Evolutionary conservation across 2,888 invertebrate species (phyloP), one percentile per base, ranked within the genome.

Genomic region (Lasioglossum vierecki): DNA sequence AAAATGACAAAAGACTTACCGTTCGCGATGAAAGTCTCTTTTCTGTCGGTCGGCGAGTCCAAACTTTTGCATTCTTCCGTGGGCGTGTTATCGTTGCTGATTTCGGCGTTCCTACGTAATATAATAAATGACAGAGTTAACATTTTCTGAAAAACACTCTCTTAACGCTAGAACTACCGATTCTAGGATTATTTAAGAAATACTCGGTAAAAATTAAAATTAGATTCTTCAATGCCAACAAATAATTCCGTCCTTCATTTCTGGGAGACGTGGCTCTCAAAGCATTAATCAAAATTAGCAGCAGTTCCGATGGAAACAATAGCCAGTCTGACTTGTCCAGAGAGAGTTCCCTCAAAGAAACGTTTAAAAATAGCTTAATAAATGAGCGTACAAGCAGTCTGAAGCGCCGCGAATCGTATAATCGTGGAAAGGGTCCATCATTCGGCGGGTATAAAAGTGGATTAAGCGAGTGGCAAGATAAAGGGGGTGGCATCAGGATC

Each of bases 31-130:
- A 87, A 80, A 39, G 75, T 79, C 70, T 89, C 91, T 57, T 87
- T 92, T 81, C 86, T 87, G 53, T 74, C 81, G 39, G 82, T 72
- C 72, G 88, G 76, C 77, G 88, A 76, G 44, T 87, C 83, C 79
- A 79, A 70, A n/a, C 77, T 39, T 15, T 76, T 74, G 18, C 57
- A 13, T n/a, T 80, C 76, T 18, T 79, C 74, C 49, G 68, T 46
- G 39, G 22, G 39, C 71, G 49, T 76, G 70, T 79, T 35, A 22
- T 86, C 88, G 79, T 90, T 88, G 76, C 80, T 88, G 72, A 71
- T 73, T 66, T 88, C 90, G 78, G 89, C 89, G 82, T 91, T 89
- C 75, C 92, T 92, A 88, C 6, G 85, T 26, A 57, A 53, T 30
- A 86, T 26, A 57, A 63, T 30, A 44, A 22, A 26, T 15, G 22